Evolutionary conservation across 2,113 vertebrate genomes (phyloP), one percentile per base, ranked within the genome.

Genomic region (Phaethornis superciliosus): DNA sequence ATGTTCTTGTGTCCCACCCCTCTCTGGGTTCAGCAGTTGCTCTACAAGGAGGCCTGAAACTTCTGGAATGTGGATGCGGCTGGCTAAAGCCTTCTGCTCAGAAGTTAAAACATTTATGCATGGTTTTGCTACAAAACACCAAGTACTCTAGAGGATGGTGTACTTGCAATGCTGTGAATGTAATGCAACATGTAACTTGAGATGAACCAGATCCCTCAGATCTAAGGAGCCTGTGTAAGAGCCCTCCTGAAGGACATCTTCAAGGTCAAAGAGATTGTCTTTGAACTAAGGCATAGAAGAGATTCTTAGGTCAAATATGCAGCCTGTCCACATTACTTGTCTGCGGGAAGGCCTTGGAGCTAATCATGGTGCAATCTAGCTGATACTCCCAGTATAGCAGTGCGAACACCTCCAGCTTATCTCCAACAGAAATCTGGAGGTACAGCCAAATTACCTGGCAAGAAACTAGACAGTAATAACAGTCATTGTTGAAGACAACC

Each of bases 281-380:
- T 96, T 94, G 84, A 79, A 52, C 55, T n/a, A 77, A 80, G 63
- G 59, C 75, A 72, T 60, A 95, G 67, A 42, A 94, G 87, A 95
- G 79, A 94, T 92, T 28, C 75, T 85, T 55, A 95, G 93, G 94
- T 95, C 86, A 96, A 95, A 94, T 93, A 91, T 94, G 95, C 68
- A 83, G 92, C 88, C 81, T 84, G 88, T 95, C 88, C 92, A 88
- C 90, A 95, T 96, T 83, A 88, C 85, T 95, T 90, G 59, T 94
- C 88, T 94, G 94, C 0, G 47, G 82, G 72, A 96, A 94, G 64
- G 89, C 88, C 72, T 95, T 74, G 56, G 64, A 96, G 68, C 52
- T 88, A 92, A 90, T 85, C 30, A 9, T 90, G 90, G 72, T 92
- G 52, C 80, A 92, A 95, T 96, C 92, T 92, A 86, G 47, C 19